These are phyloP conservation scores for Triplophysa dalaica DNA, from an alignment of 2,113 vertebrate genomes.

Conservation along the genomic window DNA sequence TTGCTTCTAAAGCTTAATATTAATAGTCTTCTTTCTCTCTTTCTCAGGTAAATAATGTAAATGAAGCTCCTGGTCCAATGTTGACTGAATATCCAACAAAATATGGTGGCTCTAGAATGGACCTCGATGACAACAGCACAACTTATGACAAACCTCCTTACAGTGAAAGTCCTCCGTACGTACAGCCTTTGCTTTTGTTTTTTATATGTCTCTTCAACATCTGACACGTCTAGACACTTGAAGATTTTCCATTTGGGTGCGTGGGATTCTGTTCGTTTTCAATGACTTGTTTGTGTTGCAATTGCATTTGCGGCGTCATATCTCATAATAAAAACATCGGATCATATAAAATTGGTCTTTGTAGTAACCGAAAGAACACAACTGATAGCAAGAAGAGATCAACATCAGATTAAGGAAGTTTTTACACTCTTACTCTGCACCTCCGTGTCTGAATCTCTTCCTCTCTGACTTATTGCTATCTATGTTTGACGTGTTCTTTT, in stretches of 20 bases:
- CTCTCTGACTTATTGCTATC: background rate
- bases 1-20: background rate
- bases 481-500: background rate
- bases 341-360: no score
- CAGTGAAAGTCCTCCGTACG: conserved; percentile 66
- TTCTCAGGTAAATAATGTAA: conserved; percentile 83
- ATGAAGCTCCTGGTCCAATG: conserved; percentile 55
- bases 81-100: conserved; percentile 72
- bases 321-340: no score
- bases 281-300: no score
- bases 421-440: background rate
- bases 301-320: no score
- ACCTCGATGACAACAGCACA: conserved; percentile 71
- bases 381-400: background rate
- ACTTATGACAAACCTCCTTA: conserved; percentile 68
- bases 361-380: background rate
- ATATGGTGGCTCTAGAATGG: conserved; percentile 67
- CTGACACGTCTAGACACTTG: background rate
- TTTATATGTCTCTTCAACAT: background rate
- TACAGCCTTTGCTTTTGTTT: background rate
- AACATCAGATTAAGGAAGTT: background rate
- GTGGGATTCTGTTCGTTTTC: no score
- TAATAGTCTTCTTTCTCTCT: background rate
- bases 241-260: background rate
- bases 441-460: background rate